Evolutionary conservation across 2,888 invertebrate species (phyloP).

Genomic region (Tiliacea citrago): DNA sequence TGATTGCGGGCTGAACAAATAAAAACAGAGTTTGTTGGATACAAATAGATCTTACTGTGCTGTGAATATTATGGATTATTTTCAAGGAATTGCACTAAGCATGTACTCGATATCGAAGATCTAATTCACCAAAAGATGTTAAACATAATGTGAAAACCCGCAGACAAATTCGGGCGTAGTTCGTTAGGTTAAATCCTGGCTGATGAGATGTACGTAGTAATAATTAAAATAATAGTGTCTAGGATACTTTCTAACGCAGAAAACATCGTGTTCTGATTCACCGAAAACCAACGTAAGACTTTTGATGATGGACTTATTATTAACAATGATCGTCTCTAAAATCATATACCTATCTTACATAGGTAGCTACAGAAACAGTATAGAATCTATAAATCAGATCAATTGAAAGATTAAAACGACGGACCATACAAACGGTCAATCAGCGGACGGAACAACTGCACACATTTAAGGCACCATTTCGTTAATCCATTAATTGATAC

Average conservation of each 20-base stretch:
- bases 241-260: background rate
- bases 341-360: too few relatives aligned
- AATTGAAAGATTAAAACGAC: slow-evolving; percentile 41
- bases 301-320: background rate
- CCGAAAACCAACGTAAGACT: background rate
- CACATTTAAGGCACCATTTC: slow-evolving; percentile 54
- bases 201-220: background rate
- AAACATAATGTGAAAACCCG: background rate
- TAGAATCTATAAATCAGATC: slow-evolving; percentile 16
- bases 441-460: slow-evolving; percentile 41
- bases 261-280: background rate
- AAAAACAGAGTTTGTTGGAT: slow-evolving; percentile 51
- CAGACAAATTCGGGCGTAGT: background rate
- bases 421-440: slow-evolving; percentile 41
- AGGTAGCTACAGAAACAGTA: background rate
- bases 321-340: background rate
- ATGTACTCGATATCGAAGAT: background rate
- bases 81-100: slow-evolving; percentile 2
- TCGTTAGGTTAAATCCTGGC: background rate
- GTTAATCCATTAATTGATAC: slow-evolving; percentile 78
- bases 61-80: slow-evolving; percentile 27
- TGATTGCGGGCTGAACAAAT: slow-evolving; percentile 59
- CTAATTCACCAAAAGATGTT: background rate
- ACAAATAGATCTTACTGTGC: slow-evolving; percentile 51
- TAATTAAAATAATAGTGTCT: too few relatives aligned